Evolutionary conservation across 2,797 vertebrate species (phyloP), one percentile per base, ranked within the genome.

Genomic region (Gephyroberyx darwinii): DNA sequence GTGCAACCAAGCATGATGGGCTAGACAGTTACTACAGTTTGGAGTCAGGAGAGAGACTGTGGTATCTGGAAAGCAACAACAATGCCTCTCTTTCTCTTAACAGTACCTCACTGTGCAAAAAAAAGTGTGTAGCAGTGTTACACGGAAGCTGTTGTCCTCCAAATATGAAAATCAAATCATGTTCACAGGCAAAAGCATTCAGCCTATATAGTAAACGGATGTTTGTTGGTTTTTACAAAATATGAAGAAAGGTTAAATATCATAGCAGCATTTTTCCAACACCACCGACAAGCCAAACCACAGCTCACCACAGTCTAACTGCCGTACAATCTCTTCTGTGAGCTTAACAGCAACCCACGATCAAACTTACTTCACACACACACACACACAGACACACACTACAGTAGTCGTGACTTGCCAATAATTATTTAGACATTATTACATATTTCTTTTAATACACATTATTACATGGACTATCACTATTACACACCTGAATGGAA

Each of bases 11-110:
- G 75, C 74, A 66, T 69, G 41, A 5, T 55, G 52, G 52, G 54
- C 37, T 80, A 41, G 56, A 75, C 65, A 73, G 57, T 54, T 55
- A 48, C 54, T 60, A 73, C 57, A 59, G 78, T 75, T 69, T 71
- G 65, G 69, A 85, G 71, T 20, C 63, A 50, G 72, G 65, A 45
- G n/a, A 64, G 10, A 66, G 55, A 67, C 65, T 54, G 50, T 53
- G 52, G 77, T 61, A 62, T 66, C 66, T 43, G 39, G 43, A 72
- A 59, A 71, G 61, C 55, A 75, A 63, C 57, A 61, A 13, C 37
- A 41, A 10, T 37, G 54, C 54, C 74, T 47, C 16, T 45, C 19
- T 30, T 26, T 13, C 58, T 31, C 13, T n/a, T 37, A 19, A 20
- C 57, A 59, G 35, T 12, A 20, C 17, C 17, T 50, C 47, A 2